These are phyloP conservation scores for Pelecanus crispus DNA, from an alignment of 2,113 vertebrate species.

Conservation along the genomic window DNA sequence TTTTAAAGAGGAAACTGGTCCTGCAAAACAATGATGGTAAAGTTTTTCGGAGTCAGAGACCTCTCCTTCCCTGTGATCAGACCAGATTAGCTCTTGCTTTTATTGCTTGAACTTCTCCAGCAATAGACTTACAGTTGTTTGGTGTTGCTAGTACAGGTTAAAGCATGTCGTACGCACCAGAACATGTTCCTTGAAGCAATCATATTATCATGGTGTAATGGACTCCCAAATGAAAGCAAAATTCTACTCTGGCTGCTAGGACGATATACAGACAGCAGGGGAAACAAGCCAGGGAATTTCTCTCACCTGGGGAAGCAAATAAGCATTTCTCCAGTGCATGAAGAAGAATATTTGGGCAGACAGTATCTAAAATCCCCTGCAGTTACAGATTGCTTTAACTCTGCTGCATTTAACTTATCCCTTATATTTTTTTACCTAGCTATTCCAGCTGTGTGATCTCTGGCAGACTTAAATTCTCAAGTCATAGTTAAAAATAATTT, in stretches of 20 bases:
- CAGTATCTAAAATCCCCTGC: background rate
- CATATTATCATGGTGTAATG: background rate
- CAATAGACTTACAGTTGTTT: background rate
- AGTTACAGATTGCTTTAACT: background rate
- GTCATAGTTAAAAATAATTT: background rate
- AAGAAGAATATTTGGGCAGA: background rate
- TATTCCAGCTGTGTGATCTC: background rate
- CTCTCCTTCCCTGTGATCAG: background rate
- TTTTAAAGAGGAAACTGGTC: background rate
- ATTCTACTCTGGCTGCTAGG: background rate
- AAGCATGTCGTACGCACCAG: background rate
- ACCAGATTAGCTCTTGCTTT: background rate
- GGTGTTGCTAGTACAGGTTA: background rate
- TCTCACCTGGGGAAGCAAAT: background rate
- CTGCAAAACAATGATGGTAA: background rate
- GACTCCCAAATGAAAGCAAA: conserved; percentile 9
- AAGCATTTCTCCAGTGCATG: background rate
- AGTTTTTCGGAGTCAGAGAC: background rate
- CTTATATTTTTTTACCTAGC: background rate
- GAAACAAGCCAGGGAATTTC: background rate
- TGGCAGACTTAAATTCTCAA: background rate
- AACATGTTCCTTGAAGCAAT: background rate
- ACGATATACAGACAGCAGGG: background rate
- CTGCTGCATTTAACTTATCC: background rate
- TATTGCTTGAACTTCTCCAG: background rate